phyloP scores from a whole-genome alignment of 2,888 invertebrate species.

The Apotomis capreana region DNA sequence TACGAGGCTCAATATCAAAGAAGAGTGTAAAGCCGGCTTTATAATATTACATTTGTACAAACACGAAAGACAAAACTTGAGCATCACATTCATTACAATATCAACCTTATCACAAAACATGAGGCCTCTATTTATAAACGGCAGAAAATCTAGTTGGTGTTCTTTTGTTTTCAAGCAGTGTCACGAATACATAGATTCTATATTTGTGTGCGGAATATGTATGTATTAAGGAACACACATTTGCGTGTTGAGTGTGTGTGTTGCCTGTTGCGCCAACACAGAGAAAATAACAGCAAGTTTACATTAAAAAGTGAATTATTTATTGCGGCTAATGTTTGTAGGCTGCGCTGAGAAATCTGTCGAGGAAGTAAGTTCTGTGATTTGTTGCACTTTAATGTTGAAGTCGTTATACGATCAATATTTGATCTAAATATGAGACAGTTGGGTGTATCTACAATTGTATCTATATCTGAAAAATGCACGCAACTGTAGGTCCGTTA shows the following conservation, averaged over 20 bases:
- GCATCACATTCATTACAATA: not conserved
- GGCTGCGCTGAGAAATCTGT: not conserved
- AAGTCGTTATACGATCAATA: no score
- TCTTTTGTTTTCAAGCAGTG: not conserved
- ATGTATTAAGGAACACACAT: no score
- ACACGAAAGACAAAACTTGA: not conserved
- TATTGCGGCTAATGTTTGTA: slow-evolving; percentile 8
- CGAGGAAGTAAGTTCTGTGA: not conserved
- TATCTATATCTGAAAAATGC: no score
- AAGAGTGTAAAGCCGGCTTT: slow-evolving; percentile 28
- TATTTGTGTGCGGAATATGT: not conserved
- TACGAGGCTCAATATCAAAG: slow-evolving; percentile 6
- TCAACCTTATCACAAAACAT: not conserved
- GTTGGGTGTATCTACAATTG: no score
- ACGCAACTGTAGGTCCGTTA: no score
- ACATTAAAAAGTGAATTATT: slow-evolving; percentile 18
- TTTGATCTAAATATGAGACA: no score
- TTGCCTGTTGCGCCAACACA: slow-evolving; percentile 32
- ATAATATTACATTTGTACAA: slow-evolving; percentile 15
- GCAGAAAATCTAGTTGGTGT: not conserved
- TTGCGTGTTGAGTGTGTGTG: not conserved
- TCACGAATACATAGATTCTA: not conserved
- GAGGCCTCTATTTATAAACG: not conserved
- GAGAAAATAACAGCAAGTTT: slow-evolving; percentile 1
- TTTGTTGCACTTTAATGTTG: not conserved